phyloP scores from a whole-genome alignment of 2,888 invertebrate genomes.

The Leucoptera coffeella region DNA sequence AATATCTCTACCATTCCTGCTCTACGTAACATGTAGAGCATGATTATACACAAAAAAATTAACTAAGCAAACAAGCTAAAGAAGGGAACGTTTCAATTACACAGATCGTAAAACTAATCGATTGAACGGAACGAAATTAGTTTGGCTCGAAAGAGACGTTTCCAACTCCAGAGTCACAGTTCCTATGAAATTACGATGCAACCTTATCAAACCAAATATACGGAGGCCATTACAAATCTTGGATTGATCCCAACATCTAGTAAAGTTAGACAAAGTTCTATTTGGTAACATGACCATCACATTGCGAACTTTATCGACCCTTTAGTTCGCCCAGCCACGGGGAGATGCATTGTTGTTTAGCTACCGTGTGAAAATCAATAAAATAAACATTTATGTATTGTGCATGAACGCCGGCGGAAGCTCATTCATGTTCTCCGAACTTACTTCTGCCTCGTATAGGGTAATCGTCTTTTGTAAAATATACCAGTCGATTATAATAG shows the following conservation, averaged over 20 bases:
- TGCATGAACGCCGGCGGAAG: slow-evolving; percentile 10
- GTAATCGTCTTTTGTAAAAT: too few relatives aligned
- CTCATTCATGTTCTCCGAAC: not conserved
- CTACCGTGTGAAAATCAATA: slow-evolving; percentile 47
- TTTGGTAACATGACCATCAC: slow-evolving; percentile 23
- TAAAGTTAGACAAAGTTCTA: slow-evolving; percentile 38
- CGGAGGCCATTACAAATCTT: too few relatives aligned
- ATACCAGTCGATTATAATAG: too few relatives aligned
- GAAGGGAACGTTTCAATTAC: slow-evolving; percentile 18
- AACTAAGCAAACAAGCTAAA: too few relatives aligned
- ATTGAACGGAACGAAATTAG: slow-evolving; percentile 23
- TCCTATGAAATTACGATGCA: too few relatives aligned
- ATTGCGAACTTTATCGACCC: slow-evolving; percentile 28
- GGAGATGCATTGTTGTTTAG: slow-evolving; percentile 26
- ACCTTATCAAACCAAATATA: too few relatives aligned
- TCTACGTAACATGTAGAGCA: too few relatives aligned
- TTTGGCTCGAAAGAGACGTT: slow-evolving; percentile 20
- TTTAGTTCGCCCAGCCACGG: too few relatives aligned
- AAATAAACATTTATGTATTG: slow-evolving; percentile 35
- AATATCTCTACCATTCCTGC: too few relatives aligned
- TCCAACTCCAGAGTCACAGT: too few relatives aligned
- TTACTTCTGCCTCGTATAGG: not conserved
- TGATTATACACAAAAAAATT: too few relatives aligned
- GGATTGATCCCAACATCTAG: slow-evolving; percentile 32
- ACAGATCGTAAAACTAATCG: slow-evolving; percentile 39